Conservation (phyloP, 1,140 invertebrate genomes). For the Scaptomyza hsui region DNA sequence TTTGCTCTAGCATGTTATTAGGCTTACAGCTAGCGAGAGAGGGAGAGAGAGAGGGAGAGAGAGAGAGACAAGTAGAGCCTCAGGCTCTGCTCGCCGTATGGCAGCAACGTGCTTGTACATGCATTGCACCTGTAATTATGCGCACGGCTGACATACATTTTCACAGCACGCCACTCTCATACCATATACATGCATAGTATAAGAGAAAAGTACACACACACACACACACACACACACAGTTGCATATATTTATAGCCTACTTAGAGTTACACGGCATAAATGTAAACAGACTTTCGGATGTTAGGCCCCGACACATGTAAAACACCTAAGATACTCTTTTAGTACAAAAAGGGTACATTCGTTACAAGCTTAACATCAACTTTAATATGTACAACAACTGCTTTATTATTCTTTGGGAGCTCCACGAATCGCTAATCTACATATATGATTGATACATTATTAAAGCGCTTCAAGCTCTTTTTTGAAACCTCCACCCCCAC, state of each 20-base stretch:
- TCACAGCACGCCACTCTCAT: constrained; percentile 24
- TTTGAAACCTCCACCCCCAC: too few relatives aligned
- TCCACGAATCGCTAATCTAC: too few relatives aligned
- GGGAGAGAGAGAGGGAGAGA: too few relatives aligned
- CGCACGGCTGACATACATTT: constrained; percentile 73
- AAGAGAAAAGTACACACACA: constrained; percentile 10
- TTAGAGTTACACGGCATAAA: constrained; percentile 48
- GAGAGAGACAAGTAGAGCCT: neutral
- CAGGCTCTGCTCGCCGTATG: constrained; percentile 5
- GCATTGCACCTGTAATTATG: constrained; percentile 73
- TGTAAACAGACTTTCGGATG: constrained; percentile 30
- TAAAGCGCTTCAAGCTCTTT: too few relatives aligned
- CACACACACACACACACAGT: constrained; percentile 20
- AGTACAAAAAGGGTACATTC: neutral
- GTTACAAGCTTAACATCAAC: too few relatives aligned
- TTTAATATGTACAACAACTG: neutral
- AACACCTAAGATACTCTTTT: constrained; percentile 2
- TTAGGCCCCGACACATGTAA: constrained; percentile 8
- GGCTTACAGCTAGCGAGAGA: too few relatives aligned
- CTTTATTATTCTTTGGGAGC: neutral
- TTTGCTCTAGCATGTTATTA: constrained; percentile 31
- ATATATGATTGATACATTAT: too few relatives aligned
- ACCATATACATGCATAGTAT: neutral
- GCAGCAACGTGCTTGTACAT: constrained; percentile 60
- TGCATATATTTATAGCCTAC: constrained; percentile 70